These are phyloP conservation scores for Tipula unca DNA, from an alignment of 2,888 invertebrate species.

Conservation along the genomic window DNA sequence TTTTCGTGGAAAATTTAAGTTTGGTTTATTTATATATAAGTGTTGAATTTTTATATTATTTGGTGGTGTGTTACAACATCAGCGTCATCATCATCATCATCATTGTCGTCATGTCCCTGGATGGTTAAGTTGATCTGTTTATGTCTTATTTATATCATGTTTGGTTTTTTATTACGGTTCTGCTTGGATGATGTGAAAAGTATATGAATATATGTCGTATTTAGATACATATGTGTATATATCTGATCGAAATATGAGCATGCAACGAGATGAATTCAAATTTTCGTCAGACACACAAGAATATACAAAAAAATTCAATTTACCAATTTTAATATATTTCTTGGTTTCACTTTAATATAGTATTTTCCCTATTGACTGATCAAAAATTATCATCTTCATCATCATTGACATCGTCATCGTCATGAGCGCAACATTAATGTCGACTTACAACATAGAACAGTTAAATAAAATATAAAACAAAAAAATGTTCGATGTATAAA, in stretches of 20 bases:
- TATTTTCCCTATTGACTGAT: conserved; percentile 1
- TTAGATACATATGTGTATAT: neutral
- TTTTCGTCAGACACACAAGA: too few relatives aligned
- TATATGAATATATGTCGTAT: neutral
- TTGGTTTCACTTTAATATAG: neutral
- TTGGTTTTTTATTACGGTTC: neutral
- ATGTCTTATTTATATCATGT: neutral
- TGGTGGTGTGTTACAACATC: neutral
- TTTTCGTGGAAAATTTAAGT: neutral
- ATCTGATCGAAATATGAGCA: neutral
- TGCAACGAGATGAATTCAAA: neutral
- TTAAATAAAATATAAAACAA: neutral
- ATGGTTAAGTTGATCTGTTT: conserved; percentile 8
- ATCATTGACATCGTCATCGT: neutral
- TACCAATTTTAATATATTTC: neutral
- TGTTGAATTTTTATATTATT: neutral
- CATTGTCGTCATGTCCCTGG: neutral
- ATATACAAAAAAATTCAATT: neutral
- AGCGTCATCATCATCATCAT: neutral
- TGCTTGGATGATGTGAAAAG: neutral
- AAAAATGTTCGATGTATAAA: neutral
- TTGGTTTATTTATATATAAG: neutral
- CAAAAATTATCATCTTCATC: conserved; percentile 3
- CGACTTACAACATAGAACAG: neutral
- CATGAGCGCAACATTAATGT: neutral